Conservation (phyloP, 2,113 vertebrate genomes). For the Mesoclemmys tuberculata region DNA sequence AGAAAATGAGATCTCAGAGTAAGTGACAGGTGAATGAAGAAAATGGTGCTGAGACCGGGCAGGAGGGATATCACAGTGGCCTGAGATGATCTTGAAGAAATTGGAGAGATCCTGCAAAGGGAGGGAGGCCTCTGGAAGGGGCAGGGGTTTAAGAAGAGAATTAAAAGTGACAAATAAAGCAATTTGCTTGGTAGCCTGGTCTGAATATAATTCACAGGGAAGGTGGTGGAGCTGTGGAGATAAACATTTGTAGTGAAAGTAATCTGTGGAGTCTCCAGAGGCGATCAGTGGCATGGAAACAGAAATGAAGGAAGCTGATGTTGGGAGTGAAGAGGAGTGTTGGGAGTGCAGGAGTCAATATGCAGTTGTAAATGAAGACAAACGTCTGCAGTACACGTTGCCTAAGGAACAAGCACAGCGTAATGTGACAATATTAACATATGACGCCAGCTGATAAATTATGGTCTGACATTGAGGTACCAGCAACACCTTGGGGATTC, state of each 20-base stretch:
- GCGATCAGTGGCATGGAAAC: neutral
- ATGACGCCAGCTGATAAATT: neutral
- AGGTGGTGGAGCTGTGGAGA: neutral
- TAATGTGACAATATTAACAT: neutral
- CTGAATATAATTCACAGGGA: neutral
- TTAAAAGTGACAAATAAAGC: neutral
- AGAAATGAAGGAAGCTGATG: neutral
- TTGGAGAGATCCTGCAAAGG: neutral
- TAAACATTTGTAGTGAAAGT: neutral
- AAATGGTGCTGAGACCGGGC: neutral
- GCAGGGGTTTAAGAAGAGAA: rapidly evolving
- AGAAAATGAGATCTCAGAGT: neutral
- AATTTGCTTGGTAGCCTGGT: neutral
- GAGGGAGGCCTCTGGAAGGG: neutral
- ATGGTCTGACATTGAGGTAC: neutral
- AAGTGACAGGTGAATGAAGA: neutral
- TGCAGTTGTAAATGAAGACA: neutral
- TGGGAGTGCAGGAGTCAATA: neutral
- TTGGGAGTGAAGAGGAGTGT: neutral
- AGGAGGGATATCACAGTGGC: neutral
- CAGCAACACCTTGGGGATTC: neutral
- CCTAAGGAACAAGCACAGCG: neutral
- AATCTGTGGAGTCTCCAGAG: neutral
- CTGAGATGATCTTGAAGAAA: neutral
- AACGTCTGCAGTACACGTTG: neutral